These are phyloP conservation scores for Motacilla tschutschensis DNA, from an alignment of 2,113 vertebrate genomes.

Conservation along the genomic window DNA sequence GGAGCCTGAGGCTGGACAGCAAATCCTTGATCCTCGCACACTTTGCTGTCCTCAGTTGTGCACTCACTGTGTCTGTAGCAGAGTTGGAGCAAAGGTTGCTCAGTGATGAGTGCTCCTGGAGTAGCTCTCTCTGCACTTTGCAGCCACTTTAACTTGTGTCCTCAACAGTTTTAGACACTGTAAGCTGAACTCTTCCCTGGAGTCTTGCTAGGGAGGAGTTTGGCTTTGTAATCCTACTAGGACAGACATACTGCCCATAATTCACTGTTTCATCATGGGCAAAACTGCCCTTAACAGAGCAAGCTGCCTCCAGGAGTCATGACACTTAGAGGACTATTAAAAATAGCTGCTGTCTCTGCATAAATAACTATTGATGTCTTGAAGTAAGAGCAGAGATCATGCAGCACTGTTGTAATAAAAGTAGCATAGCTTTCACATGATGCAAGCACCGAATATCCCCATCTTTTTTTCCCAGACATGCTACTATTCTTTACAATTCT, in stretches of 20 bases:
- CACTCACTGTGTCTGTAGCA: neutral
- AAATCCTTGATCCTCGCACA: neutral
- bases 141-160: neutral
- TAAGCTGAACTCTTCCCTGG: constrained; percentile 27
- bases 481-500: neutral
- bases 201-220: neutral
- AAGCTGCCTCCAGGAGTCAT: neutral
- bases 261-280: neutral
- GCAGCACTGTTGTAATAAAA: neutral
- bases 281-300: neutral
- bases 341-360: constrained; percentile 20
- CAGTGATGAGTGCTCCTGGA: fast-evolving
- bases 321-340: constrained; percentile 8
- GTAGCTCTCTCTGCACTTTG: neutral
- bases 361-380: constrained; percentile 8
- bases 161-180: neutral
- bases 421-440: neutral
- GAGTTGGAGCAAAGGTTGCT: neutral
- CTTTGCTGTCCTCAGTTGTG: neutral
- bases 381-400: constrained; percentile 18
- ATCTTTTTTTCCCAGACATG: neutral
- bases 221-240: neutral
- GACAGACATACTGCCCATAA: neutral
- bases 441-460: neutral
- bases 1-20: neutral